phyloP scores from a whole-genome alignment of 2,113 vertebrate genomes.

The Heterocephalus glaber region DNA sequence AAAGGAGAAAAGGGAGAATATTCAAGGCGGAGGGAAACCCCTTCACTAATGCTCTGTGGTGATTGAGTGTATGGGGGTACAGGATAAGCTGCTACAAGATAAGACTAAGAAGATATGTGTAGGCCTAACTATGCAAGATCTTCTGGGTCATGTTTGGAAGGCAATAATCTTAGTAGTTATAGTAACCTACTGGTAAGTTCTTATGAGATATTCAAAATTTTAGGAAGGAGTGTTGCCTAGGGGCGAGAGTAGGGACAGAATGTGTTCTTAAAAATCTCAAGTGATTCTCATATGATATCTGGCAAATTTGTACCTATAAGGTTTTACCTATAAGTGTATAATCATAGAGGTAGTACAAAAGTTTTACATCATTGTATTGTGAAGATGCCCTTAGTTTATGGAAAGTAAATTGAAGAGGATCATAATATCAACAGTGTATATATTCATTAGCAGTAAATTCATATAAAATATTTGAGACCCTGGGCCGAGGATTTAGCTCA shows the following conservation, averaged over 20 bases:
- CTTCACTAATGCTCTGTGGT: background rate
- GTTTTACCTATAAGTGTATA: background rate
- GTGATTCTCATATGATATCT: background rate
- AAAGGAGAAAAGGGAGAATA: background rate
- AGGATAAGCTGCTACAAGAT: background rate
- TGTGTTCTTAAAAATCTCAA: background rate
- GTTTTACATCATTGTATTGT: background rate
- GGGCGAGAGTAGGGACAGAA: background rate
- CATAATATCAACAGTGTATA: background rate
- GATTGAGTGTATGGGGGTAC: background rate
- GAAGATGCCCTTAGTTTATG: background rate
- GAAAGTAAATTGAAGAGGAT: background rate
- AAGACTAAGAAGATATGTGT: background rate
- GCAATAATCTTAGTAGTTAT: background rate
- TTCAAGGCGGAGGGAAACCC: background rate
- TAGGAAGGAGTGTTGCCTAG: background rate
- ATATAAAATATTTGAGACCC: background rate
- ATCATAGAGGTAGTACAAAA: background rate
- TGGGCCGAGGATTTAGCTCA: too few relatives aligned
- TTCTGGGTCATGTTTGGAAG: background rate
- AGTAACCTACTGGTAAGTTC: constrained; percentile 3
- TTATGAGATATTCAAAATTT: background rate
- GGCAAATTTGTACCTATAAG: background rate
- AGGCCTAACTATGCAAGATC: background rate
- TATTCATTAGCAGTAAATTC: background rate